A percentile compares a stretch with the other conserved stretches of the same genome.
phyloP scores from a whole-genome alignment of 2,888 invertebrate species.

The Epistrophe grossulariae region DNA sequence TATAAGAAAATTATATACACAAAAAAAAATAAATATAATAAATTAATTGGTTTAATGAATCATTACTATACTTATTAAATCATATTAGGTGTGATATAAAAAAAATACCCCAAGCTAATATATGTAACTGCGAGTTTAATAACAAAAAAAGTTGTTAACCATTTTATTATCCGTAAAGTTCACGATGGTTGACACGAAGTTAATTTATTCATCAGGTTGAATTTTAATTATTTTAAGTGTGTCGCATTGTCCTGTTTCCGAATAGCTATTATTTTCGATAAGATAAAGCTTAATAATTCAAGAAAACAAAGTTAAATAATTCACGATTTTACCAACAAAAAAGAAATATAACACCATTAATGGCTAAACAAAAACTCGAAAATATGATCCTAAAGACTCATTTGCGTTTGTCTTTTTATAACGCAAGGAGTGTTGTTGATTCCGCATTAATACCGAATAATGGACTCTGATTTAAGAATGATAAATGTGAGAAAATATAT shows the following conservation, averaged over 20 bases:
- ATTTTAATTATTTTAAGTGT: constrained; percentile 64
- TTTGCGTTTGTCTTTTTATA: constrained; percentile 45
- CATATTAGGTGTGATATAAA: constrained; percentile 20
- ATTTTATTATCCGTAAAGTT: constrained; percentile 1
- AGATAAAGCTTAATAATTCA: constrained; percentile 18
- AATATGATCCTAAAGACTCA: constrained; percentile 25
- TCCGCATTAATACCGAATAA: constrained; percentile 7
- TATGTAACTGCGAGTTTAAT: not conserved
- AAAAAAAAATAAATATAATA: not conserved
- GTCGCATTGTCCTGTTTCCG: constrained; percentile 22
- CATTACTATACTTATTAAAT: not conserved
- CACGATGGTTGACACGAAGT: constrained; percentile 8
- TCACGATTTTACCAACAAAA: not conserved
- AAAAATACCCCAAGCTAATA: not conserved
- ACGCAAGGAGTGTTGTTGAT: constrained; percentile 28
- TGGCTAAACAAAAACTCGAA: constrained; percentile 16
- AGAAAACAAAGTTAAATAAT: not conserved
- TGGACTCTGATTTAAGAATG: constrained; percentile 52
- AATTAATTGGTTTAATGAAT: constrained; percentile 50
- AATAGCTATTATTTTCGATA: not conserved
- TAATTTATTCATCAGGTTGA: constrained; percentile 5
- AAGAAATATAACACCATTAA: not conserved
- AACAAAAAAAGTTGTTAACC: constrained; percentile 1
- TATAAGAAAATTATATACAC: not conserved
- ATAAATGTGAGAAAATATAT: constrained; percentile 53